These are phyloP conservation scores for Dorcus parallelipipedus DNA, from an alignment of 2,888 invertebrate species.

Conservation along the genomic window DNA sequence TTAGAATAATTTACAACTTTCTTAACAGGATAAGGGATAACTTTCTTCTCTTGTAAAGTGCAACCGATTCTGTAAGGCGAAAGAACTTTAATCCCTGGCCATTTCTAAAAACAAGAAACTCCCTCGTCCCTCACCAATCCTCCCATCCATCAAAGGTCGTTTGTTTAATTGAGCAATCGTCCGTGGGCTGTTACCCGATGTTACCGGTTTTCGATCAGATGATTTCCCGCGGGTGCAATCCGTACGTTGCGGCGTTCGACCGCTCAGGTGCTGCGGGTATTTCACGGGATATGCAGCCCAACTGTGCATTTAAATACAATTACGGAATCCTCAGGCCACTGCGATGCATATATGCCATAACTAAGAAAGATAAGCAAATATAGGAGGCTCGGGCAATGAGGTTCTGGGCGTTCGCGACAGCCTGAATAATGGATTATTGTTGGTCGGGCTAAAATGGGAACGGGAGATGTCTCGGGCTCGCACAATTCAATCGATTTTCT, in stretches of 20 bases:
- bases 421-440: no score
- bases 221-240: conserved; percentile 38
- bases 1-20: no score
- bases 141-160: conserved; percentile 19
- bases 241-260: conserved; percentile 25
- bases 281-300: conserved; percentile 7
- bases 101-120: background rate
- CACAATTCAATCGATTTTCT: no score
- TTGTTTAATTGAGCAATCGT: conserved; percentile 32
- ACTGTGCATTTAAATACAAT: conserved; percentile 26
- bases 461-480: no score
- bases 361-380: conserved; percentile 21
- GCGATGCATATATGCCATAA: conserved; percentile 11
- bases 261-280: conserved; percentile 27
- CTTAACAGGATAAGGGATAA: no score
- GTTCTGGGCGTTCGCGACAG: background rate
- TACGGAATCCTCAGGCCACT: conserved; percentile 14
- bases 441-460: no score
- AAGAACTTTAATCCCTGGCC: background rate
- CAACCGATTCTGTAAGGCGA: background rate
- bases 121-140: background rate
- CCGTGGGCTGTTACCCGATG: conserved; percentile 27
- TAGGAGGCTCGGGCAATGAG: conserved; percentile 7
- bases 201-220: conserved; percentile 37
- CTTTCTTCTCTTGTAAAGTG: no score